A percentile compares a stretch with the other conserved stretches of the same genome.
phyloP scores from a whole-genome alignment of 2,797 vertebrate species.

The Threskiornis aethiopicus region DNA sequence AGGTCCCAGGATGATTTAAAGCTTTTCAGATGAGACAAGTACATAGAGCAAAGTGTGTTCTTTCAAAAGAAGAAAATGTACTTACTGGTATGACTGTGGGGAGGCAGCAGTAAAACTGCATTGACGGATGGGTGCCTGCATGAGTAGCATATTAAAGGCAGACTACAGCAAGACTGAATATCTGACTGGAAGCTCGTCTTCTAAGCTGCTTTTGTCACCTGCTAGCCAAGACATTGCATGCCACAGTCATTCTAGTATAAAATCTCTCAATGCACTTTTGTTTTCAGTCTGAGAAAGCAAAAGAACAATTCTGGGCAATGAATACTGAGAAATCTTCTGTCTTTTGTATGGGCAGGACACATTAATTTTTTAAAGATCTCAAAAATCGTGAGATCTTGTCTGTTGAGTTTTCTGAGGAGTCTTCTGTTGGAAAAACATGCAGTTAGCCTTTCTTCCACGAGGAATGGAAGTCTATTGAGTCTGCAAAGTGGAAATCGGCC shows the following conservation, averaged over 20 bases:
- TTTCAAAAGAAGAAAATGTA: neutral
- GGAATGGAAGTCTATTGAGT: neutral
- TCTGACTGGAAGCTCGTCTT: neutral
- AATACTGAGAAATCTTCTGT: neutral
- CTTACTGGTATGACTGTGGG: neutral
- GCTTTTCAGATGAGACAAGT: neutral
- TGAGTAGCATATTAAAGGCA: neutral
- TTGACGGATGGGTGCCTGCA: neutral
- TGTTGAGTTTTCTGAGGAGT: neutral
- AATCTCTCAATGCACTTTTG: neutral
- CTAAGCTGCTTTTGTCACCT: neutral
- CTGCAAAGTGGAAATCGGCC: neutral
- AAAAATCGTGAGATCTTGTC: neutral
- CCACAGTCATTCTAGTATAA: neutral
- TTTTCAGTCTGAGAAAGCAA: neutral
- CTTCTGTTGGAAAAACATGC: neutral
- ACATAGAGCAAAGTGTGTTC: neutral
- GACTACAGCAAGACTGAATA: neutral
- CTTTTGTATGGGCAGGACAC: neutral
- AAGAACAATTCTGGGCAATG: neutral
- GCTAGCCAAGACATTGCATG: neutral
- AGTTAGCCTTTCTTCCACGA: neutral
- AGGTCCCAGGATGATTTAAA: neutral
- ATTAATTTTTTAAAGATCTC: neutral
- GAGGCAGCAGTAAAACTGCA: neutral